phyloP scores from a whole-genome alignment of 2,888 invertebrate genomes.

The Azorinus chamasolen region DNA sequence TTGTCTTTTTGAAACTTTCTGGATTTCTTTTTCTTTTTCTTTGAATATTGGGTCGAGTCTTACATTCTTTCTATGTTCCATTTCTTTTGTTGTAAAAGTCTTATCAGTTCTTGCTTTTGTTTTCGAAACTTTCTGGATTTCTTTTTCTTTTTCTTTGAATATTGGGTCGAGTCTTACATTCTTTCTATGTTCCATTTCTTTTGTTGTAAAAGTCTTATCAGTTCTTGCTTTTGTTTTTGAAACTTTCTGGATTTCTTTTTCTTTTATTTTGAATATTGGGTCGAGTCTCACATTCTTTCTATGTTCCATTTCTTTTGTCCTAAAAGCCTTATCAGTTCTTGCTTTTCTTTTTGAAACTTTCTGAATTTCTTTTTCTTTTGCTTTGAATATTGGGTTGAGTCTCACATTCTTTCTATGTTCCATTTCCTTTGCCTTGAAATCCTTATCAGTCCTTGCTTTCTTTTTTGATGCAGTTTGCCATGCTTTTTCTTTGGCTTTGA shows the following conservation, averaged over 20 bases:
- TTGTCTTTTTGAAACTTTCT: neutral
- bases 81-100: conserved; percentile 3
- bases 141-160: neutral
- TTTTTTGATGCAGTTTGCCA: neutral
- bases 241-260: conserved; percentile 7
- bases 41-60: neutral
- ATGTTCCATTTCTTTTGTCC: neutral
- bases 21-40: conserved; percentile 10
- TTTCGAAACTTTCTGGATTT: conserved; percentile 1
- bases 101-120: conserved; percentile 14
- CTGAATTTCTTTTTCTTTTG: neutral
- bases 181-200: neutral
- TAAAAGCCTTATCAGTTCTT: neutral
- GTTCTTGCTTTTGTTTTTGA: conserved; percentile 22
- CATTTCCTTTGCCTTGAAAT: neutral
- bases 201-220: conserved; percentile 6
- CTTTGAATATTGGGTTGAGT: neutral
- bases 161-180: no score
- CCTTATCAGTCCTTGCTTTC: neutral
- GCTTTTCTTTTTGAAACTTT: neutral
- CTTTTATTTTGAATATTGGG: conserved; percentile 9
- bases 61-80: neutral
- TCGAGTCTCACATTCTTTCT: conserved; percentile 8
- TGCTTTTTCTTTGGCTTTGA: conserved; percentile 2
- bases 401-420: neutral